A percentile compares a stretch with the other conserved stretches of the same genome.
Conservation (phyloP, 2,797 vertebrate genomes). For the Tarsius wallacei region DNA sequence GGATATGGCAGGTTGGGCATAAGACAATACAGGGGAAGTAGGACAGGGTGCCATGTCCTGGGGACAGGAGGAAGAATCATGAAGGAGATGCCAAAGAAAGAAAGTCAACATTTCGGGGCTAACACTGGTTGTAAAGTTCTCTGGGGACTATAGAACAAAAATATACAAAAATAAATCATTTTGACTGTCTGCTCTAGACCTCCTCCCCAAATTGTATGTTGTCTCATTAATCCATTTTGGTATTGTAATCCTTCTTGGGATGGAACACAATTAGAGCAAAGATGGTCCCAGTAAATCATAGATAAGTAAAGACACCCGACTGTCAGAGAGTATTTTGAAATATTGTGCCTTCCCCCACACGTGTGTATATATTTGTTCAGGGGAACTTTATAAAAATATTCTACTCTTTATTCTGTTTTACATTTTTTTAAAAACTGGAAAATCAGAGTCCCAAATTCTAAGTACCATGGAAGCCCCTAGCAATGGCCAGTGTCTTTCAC, state of each 20-base stretch:
- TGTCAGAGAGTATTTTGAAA: conserved; percentile 35
- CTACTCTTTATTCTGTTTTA: not conserved
- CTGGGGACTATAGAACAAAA: not conserved
- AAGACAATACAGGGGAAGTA: not conserved
- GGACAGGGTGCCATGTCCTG: too few species aligned
- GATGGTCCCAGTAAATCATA: not conserved
- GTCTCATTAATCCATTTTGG: not conserved
- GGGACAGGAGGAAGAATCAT: too few species aligned
- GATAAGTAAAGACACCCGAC: not conserved
- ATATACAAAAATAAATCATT: not conserved
- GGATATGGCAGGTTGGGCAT: not conserved
- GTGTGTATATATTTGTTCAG: not conserved
- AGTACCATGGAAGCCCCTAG: not conserved
- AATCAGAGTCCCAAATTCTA: not conserved
- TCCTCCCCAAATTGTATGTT: not conserved
- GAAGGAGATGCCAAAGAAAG: not conserved
- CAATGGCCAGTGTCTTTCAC: not conserved
- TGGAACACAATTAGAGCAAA: not conserved
- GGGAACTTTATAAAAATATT: not conserved
- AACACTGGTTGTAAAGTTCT: not conserved
- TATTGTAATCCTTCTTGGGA: conserved; percentile 16
- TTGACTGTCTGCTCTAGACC: not conserved
- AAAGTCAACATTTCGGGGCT: too few species aligned
- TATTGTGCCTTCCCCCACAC: not conserved
- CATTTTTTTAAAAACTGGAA: not conserved